Evolutionary conservation across 2,113 vertebrate species (phyloP), one percentile per base, ranked within the genome.

Genomic region (Seriola rivoliana): DNA sequence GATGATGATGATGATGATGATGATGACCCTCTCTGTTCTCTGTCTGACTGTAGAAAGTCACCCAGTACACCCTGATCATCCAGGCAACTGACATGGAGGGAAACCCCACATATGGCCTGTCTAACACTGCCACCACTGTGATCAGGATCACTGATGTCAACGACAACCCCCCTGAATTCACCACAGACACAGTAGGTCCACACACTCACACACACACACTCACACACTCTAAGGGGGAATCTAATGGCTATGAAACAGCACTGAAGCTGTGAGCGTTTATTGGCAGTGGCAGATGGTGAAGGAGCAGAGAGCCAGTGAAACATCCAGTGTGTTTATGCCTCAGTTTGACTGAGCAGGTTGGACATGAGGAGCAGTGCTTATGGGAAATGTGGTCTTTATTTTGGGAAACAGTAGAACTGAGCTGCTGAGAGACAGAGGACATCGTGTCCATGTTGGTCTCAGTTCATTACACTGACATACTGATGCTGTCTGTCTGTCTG

Each of bases 1-100:
- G 4, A 6, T 36, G 4, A 6, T 36, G 34, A 6, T 36, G 34
- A 6, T 5, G 34, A 2, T 36, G 4, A 38, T 38, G 38, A 38
- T 38, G 38, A 38, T 4, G 25, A 50, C 13, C 16, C 7, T 66
- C 1, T 54, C 57, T 40, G 10, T 69, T 82, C 6, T 57, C 11
- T 50, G 64, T 85, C 0, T 42, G 40, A 42, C 8, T 42, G 8
- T 10, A 99, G 98, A 99, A 99, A 97, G 98, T 99, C 80, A 96
- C 97, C 75, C 97, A 97, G 92, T 99, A 99, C 94, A 99, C 97
- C 0, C 96, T 99, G 95, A 98, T 99, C 95, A 97, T 99, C 95
- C 98, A 99, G 95, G 98, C 98, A 38, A 99, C 98, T 7, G 98
- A 99, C 92, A 99, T 99, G 97, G 98, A 99, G 95, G 98, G 98